phyloP scores from a whole-genome alignment of 2,888 invertebrate species.

The Onthophagus sagittarius region DNA sequence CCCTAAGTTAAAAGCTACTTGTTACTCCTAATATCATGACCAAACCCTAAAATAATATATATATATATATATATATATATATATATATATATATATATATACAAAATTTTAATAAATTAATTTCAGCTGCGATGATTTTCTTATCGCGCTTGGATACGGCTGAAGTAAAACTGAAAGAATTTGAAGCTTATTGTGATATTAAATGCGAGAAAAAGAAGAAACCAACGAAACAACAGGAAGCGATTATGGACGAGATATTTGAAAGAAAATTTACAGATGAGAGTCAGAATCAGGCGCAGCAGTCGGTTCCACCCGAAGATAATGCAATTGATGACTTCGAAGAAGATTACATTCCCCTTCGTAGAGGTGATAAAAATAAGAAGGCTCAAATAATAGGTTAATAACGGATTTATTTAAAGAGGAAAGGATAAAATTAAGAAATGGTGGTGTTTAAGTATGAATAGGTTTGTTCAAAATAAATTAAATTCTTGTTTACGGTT shows the following conservation, averaged over 20 bases:
- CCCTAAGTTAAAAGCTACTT: too few relatives aligned
- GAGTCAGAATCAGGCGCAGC: not conserved
- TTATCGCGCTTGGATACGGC: conserved; percentile 35
- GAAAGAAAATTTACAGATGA: not conserved
- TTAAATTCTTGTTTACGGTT: not conserved
- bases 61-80: too few relatives aligned
- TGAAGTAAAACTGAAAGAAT: conserved; percentile 34
- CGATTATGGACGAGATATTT: not conserved
- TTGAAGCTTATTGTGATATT: conserved; percentile 36
- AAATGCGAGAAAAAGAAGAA: conserved; percentile 25
- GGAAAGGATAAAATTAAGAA: not conserved
- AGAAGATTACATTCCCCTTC: not conserved
- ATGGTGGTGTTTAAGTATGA: not conserved
- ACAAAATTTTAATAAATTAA: not conserved
- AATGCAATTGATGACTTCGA: not conserved
- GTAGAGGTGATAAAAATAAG: too few relatives aligned
- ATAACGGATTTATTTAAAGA: not conserved
- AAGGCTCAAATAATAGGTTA: too few relatives aligned
- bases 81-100: too few relatives aligned
- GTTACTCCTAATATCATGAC: too few relatives aligned
- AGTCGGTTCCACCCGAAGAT: not conserved
- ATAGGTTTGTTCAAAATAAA: conserved; percentile 1
- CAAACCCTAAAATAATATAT: too few relatives aligned
- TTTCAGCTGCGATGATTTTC: conserved; percentile 37
- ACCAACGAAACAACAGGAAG: not conserved